A percentile compares a stretch with the other conserved stretches of the same genome.
Evolutionary conservation across 1,140 invertebrate genomes (phyloP).

Genomic region (Macrosteles quadrilineatus): DNA sequence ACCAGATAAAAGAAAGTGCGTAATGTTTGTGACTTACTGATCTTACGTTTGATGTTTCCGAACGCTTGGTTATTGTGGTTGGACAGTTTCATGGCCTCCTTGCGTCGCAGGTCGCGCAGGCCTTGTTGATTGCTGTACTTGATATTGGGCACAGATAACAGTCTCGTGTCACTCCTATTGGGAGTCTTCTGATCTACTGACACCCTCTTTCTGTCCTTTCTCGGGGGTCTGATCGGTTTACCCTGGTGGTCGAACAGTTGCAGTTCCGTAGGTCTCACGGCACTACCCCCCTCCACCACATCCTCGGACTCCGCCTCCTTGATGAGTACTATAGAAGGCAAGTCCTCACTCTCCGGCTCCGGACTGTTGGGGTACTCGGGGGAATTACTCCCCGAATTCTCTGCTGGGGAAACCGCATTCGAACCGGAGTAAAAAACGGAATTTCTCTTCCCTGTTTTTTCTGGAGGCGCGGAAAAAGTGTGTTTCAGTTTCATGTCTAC

Average conservation of each 20-base stretch:
- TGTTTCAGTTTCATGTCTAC: constrained; percentile 75
- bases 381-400: constrained; percentile 27
- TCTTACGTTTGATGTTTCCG: constrained; percentile 74
- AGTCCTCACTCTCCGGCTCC: constrained; percentile 35
- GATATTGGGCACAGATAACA: constrained; percentile 76
- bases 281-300: neutral
- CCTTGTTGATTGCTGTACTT: constrained; percentile 55
- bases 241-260: constrained; percentile 62
- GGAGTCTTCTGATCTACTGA: constrained; percentile 48
- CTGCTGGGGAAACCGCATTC: neutral
- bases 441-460: constrained; percentile 13
- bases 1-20: too few species aligned
- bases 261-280: constrained; percentile 60
- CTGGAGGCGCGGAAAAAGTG: constrained; percentile 27
- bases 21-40: constrained; percentile 72
- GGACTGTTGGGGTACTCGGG: constrained; percentile 27
- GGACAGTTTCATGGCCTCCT: constrained; percentile 8
- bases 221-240: constrained; percentile 60
- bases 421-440: constrained; percentile 27
- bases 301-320: constrained; percentile 31
- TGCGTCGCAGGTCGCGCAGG: constrained; percentile 41
- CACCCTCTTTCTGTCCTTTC: constrained; percentile 58
- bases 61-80: constrained; percentile 40
- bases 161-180: constrained; percentile 63
- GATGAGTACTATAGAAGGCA: constrained; percentile 31